Conservation (phyloP, 2,113 vertebrate species). For the Anguilla rostrata region DNA sequence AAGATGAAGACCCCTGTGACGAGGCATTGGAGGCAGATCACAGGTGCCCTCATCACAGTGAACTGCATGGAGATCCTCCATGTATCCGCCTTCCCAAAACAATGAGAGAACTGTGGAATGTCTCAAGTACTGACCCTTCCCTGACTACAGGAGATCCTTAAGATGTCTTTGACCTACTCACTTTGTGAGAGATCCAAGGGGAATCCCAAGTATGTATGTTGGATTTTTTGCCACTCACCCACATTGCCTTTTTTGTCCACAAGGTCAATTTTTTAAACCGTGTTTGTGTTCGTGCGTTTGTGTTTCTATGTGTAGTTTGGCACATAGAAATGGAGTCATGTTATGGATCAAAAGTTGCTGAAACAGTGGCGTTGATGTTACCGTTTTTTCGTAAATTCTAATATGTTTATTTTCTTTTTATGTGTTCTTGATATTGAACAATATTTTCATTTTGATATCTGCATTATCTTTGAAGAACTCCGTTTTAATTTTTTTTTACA, state of each 20-base stretch:
- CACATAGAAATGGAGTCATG: background rate
- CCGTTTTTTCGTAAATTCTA: background rate
- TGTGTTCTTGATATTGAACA: background rate
- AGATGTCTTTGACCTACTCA: background rate
- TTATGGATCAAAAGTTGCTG: background rate
- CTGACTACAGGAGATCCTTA: background rate
- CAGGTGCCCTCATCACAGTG: slow-evolving; percentile 84
- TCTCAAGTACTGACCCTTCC: background rate
- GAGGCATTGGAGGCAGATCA: slow-evolving; percentile 89
- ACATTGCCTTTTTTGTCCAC: background rate
- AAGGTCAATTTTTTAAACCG: background rate
- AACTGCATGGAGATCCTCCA: slow-evolving; percentile 85
- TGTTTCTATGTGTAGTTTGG: background rate
- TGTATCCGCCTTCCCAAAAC: slow-evolving; percentile 71
- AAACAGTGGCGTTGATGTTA: background rate
- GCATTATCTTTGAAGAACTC: no score
- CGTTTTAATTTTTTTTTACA: no score
- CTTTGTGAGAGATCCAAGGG: background rate
- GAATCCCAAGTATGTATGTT: background rate
- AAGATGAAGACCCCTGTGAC: slow-evolving; percentile 95
- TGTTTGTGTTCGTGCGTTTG: background rate
- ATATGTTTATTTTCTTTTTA: background rate
- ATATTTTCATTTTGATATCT: background rate
- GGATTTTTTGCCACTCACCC: background rate
- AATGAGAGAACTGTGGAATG: slow-evolving; percentile 28